phyloP scores from a whole-genome alignment of 2,888 invertebrate species.

The Embidobia sp. region DNA sequence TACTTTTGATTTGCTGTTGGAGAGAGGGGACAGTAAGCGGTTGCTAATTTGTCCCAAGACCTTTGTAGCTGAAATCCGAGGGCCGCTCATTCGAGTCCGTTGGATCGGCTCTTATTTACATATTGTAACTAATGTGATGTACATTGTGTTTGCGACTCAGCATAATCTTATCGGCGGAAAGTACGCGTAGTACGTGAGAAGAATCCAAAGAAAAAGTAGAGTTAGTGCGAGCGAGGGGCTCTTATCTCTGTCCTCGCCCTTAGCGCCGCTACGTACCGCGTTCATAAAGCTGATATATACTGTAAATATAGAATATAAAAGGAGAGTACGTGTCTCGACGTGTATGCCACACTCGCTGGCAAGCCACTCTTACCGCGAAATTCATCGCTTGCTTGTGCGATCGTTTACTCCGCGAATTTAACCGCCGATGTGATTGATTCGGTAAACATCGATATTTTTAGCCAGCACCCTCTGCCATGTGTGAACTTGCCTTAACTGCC shows the following conservation, averaged over 20 bases:
- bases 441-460: conserved; percentile 33
- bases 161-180: conserved; percentile 61
- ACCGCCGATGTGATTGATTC: conserved; percentile 42
- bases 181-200: conserved; percentile 57
- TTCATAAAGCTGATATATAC: conserved; percentile 63
- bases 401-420: conserved; percentile 43
- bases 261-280: conserved; percentile 36
- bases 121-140: conserved; percentile 50
- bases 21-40: conserved; percentile 46
- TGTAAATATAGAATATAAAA: conserved; percentile 60
- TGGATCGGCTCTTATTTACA: conserved; percentile 25
- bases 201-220: conserved; percentile 59
- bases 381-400: conserved; percentile 64
- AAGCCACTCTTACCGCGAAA: conserved; percentile 24
- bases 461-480: neutral
- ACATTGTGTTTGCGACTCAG: conserved; percentile 42
- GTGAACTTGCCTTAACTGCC: neutral
- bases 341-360: conserved; percentile 19
- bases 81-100: no score
- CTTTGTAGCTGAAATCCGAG: conserved; percentile 9
- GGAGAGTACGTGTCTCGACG: conserved; percentile 52
- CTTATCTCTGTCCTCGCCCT: conserved; percentile 63
- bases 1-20: no score
- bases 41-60: conserved; percentile 45
- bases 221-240: conserved; percentile 53